A percentile compares a stretch with the other conserved stretches of the same genome.
Conservation (phyloP, 2,888 invertebrate genomes). For the Stramonita haemastoma region DNA sequence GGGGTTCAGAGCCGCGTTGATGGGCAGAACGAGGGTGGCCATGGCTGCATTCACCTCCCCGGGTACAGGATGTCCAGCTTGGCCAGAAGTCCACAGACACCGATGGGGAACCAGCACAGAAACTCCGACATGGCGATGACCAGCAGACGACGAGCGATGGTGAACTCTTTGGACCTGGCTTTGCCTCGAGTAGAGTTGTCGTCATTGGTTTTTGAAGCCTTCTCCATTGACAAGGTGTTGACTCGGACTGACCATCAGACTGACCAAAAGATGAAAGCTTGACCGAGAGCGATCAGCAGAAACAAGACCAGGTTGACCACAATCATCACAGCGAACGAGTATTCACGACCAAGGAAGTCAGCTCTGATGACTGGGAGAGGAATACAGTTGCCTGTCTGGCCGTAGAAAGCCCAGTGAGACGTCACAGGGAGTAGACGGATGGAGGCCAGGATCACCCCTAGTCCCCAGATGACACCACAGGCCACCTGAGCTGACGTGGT, state of each 20-base stretch:
- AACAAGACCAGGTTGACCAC: neutral
- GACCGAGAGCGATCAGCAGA: neutral
- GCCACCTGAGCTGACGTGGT: too few species aligned
- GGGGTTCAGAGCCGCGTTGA: too few species aligned
- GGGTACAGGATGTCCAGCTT: neutral
- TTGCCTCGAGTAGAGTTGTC: neutral
- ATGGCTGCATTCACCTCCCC: neutral
- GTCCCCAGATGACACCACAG: too few species aligned
- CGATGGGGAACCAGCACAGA: neutral
- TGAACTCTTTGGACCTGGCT: too few species aligned
- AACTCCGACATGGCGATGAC: too few species aligned
- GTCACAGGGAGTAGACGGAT: too few species aligned
- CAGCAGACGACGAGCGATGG: too few species aligned
- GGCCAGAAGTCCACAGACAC: neutral
- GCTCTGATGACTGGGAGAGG: conserved; percentile 43
- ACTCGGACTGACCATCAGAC: too few species aligned
- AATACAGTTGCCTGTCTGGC: conserved; percentile 43
- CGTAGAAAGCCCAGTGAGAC: too few species aligned
- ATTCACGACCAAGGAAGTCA: neutral
- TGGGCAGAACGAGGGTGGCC: neutral
- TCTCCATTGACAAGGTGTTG: neutral
- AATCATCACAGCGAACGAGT: neutral
- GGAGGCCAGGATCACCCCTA: too few species aligned
- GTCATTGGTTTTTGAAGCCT: neutral
- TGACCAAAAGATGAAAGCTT: neutral